Base-by-base conservation (phyloP, 2,113 vertebrate species). In the Podarcis raffonei region DNA sequence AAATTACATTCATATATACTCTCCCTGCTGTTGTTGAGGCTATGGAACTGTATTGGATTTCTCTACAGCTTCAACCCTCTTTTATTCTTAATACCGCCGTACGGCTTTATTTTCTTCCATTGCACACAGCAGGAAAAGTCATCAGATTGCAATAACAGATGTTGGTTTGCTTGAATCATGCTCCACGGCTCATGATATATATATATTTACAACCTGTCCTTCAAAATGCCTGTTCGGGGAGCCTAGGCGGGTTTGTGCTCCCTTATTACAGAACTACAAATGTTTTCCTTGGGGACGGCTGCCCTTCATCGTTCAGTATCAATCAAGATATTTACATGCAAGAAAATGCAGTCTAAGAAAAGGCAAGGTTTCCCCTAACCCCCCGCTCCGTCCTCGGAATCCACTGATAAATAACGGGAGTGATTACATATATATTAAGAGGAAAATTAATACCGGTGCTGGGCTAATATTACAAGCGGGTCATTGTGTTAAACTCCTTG, bases 131-230 rank as follows among this genome's bases (percentile, higher is more conserved):
- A 95, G 94, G 92, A 94, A 92, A 92, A 95, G 74, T 32, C 85
- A 94, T 93, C 91, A 89, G 16, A 87, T 23, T 39, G 71, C 91
- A 92, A 66, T 94, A 96, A 93, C 89, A 95, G 90, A 95, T 94
- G 91, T 90, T 86, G 15, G 5, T 90, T 94, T 86, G 16, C 89
- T 94, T 92, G 89, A 80, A 89, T 92, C 81, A 88, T 32, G 35
- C 30, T 78, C 74, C 1, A 0, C 53, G 71, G 81, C 85, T 89
- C 0, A 0, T 75, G 88, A 87, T 53, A 53, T 85, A 82, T 85
- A 22, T 62, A 87, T 85, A 93, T 94, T 92, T 94, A 78, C n/a
- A 86, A 23, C 62, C 80, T 90, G 9, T 20, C 9, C 74, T n/a
- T 22, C 84, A 93, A 91, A 92, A 79, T 53, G n/a, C 18, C 86